Evolutionary conservation across 2,888 invertebrate species (phyloP).

Genomic region (Villa cingulata): DNA sequence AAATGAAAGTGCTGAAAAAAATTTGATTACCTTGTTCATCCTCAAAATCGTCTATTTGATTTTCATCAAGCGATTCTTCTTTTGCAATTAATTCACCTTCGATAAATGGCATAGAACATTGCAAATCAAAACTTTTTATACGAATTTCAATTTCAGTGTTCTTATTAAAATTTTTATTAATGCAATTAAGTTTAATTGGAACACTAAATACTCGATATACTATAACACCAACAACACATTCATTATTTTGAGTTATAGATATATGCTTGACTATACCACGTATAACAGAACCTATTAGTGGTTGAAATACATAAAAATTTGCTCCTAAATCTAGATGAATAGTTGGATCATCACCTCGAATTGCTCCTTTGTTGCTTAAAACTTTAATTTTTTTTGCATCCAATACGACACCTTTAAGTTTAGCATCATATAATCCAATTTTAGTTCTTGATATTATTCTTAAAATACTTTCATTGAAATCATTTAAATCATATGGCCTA

Average conservation of each 20-base stretch:
- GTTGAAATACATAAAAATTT: constrained; percentile 51
- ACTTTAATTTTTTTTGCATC: constrained; percentile 47
- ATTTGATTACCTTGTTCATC: too few species aligned
- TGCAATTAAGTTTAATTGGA: constrained; percentile 35
- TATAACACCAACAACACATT: constrained; percentile 46
- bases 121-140: constrained; percentile 29
- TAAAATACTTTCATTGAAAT: constrained; percentile 38
- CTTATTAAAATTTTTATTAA: constrained; percentile 19
- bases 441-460: constrained; percentile 33
- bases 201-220: constrained; percentile 52
- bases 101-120: constrained; percentile 29
- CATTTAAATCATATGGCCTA: constrained; percentile 40
- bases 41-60: too few species aligned
- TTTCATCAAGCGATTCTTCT: neutral
- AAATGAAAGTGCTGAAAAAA: too few species aligned
- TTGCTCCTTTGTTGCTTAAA: constrained; percentile 35
- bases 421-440: constrained; percentile 40
- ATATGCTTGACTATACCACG: constrained; percentile 46
- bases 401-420: constrained; percentile 45
- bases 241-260: constrained; percentile 22
- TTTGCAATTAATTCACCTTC: constrained; percentile 27
- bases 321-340: constrained; percentile 46
- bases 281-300: constrained; percentile 40
- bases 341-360: constrained; percentile 41
- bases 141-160: constrained; percentile 33